These are phyloP conservation scores for Calliopsis andreniformis DNA, from an alignment of 1,140 invertebrate species.

Conservation along the genomic window DNA sequence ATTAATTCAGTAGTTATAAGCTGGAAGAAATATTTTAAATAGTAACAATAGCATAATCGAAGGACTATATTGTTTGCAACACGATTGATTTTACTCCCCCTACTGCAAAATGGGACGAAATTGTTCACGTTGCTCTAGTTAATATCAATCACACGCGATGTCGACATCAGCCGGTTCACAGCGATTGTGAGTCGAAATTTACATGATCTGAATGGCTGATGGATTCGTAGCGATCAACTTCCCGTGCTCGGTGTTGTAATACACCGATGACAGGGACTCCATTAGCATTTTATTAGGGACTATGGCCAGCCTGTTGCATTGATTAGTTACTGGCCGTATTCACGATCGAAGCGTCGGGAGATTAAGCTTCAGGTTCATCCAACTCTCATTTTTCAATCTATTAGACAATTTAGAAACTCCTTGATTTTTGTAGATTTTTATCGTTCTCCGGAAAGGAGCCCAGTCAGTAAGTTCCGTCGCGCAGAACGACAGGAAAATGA, in stretches of 20 bases:
- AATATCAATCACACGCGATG: not conserved
- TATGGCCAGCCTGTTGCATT: conserved; percentile 44
- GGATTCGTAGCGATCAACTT: conserved; percentile 30
- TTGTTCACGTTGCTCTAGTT: not conserved
- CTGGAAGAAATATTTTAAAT: no score
- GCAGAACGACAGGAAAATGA: conserved; percentile 63
- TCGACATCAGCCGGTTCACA: no score
- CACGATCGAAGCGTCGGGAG: not conserved
- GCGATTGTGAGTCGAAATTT: conserved; percentile 22
- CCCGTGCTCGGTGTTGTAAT: conserved; percentile 33
- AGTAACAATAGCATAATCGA: no score
- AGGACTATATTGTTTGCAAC: no score
- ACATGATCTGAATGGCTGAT: conserved; percentile 46
- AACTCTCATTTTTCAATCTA: not conserved
- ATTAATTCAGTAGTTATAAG: no score
- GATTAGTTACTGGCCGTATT: conserved; percentile 20
- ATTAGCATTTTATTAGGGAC: conserved; percentile 48
- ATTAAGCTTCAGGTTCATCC: not conserved
- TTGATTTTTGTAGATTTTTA: conserved; percentile 47
- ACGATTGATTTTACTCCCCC: no score
- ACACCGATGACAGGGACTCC: conserved; percentile 37
- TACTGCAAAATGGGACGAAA: not conserved
- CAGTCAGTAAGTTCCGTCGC: conserved; percentile 32
- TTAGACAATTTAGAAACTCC: not conserved
- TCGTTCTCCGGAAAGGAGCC: conserved; percentile 48